phyloP scores from a whole-genome alignment of 1,140 invertebrate genomes.

The Nylanderia fulva region DNA sequence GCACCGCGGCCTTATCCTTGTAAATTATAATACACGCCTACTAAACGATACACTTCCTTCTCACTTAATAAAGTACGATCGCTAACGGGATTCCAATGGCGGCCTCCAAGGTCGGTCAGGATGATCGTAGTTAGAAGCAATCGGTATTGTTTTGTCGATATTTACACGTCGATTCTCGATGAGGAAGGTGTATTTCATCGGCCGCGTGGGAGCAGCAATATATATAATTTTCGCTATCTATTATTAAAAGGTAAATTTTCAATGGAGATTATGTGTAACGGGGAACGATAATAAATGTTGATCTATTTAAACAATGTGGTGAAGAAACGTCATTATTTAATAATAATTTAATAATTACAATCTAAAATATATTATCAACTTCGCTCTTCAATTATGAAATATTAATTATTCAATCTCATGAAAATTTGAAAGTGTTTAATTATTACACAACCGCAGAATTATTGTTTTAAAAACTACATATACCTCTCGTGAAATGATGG shows the following conservation, averaged over 20 bases:
- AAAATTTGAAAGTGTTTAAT: slow-evolving; percentile 45
- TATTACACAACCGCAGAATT: slow-evolving; percentile 32
- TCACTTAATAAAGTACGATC: slow-evolving; percentile 67
- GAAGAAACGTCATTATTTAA: slow-evolving; percentile 37
- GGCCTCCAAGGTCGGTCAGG: slow-evolving; percentile 60
- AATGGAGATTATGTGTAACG: slow-evolving; percentile 20
- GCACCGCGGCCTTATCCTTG: slow-evolving; percentile 54
- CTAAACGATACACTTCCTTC: slow-evolving; percentile 70
- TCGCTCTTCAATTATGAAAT: slow-evolving; percentile 50
- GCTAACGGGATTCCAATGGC: slow-evolving; percentile 64
- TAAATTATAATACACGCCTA: slow-evolving; percentile 72
- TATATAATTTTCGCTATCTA: slow-evolving; percentile 33
- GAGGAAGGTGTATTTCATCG: slow-evolving; percentile 46
- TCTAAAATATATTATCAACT: slow-evolving; percentile 37
- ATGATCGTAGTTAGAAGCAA: slow-evolving; percentile 30
- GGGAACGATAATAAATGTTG: slow-evolving; percentile 33
- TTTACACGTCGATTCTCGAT: slow-evolving; percentile 32
- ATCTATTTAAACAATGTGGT: slow-evolving; percentile 41
- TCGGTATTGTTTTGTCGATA: slow-evolving; percentile 50
- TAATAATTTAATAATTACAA: slow-evolving; percentile 46
- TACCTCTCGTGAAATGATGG: slow-evolving; percentile 20
- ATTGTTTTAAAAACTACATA: slow-evolving; percentile 31
- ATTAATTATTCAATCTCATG: slow-evolving; percentile 44
- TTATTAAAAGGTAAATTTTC: slow-evolving; percentile 51
- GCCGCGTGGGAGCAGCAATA: slow-evolving; percentile 1